Conservation (phyloP, 2,113 vertebrate species). For the Oplegnathus fasciatus region DNA sequence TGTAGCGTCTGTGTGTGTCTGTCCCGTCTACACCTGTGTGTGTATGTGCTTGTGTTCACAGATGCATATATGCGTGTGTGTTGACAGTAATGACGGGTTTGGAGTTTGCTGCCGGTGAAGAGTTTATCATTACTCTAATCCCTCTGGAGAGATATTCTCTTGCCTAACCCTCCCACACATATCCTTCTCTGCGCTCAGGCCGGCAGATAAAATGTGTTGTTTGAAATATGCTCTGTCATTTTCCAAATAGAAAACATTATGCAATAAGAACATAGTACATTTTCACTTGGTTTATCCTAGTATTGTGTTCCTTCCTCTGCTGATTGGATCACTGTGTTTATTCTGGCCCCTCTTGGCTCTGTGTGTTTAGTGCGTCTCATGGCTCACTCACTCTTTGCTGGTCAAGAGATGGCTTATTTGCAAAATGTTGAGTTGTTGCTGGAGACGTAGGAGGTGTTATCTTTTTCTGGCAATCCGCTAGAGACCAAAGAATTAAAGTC, state of each 20-base stretch:
- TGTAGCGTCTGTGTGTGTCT: neutral
- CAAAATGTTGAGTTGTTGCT: conserved; percentile 49
- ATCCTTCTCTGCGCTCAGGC: conserved; percentile 18
- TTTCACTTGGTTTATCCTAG: conserved; percentile 23
- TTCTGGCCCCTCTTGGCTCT: conserved; percentile 32
- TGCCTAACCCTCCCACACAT: conserved; percentile 52
- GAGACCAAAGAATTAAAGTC: conserved; percentile 57
- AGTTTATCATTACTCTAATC: conserved; percentile 72
- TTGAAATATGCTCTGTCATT: conserved; percentile 51
- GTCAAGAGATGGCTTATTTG: conserved; percentile 45
- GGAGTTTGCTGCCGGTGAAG: conserved; percentile 58
- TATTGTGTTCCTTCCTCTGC: conserved; percentile 8
- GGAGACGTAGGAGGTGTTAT: conserved; percentile 68
- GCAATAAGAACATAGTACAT: conserved; percentile 20
- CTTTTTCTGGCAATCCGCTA: conserved; percentile 57
- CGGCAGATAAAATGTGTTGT: conserved; percentile 53
- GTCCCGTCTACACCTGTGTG: too few relatives aligned
- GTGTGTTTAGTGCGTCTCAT: conserved; percentile 21
- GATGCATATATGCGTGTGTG: neutral
- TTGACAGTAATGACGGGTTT: conserved; percentile 70
- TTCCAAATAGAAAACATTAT: conserved; percentile 51
- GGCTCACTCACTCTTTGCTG: conserved; percentile 28
- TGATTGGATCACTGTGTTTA: conserved; percentile 36
- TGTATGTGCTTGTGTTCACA: neutral
- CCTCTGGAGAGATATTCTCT: conserved; percentile 57